Base-by-base conservation (phyloP, 1,140 invertebrate genomes). In the Danaus plexippus region DNA sequence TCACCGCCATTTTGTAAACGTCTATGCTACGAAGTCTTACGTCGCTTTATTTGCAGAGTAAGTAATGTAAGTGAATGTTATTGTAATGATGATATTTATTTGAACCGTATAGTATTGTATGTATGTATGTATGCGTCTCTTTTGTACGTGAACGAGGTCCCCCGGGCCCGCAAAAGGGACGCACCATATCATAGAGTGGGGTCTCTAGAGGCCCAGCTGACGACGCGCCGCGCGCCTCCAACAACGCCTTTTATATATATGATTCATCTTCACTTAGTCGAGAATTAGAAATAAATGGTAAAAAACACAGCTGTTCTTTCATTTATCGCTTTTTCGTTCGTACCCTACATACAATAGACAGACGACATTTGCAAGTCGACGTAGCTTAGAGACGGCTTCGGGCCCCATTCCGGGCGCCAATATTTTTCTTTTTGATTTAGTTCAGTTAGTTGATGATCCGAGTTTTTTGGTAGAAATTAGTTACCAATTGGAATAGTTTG, bases 271-370 rank as follows among this genome's bases (percentile, higher is more conserved):
- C 82, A 85, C 81, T 77, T 85, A 83, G 81, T 71, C 67, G 69
- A 77, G 67, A 74, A 71, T 81, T 85, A 85, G 82, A 77, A 77
- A 83, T 83, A 83, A 85, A 80, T 75, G 79, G 76, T 83, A 77
- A 85, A 71, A 76, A 78, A 85, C 78, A 83, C 80, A 83, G 82
- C 76, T 65, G 82, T 69, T 83, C 74, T 85, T 85, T 85, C 74
- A 85, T 83, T 85, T 85, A 75, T 76, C 78, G 82, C 82, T 85
- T 85, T 70, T 77, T 75, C 69, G 22, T 32, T 32, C 22, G 64
- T 80, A 75, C 78, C 77, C 74, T 49, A 63, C 60, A 66, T 71
- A 63, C 71, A 63, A 66, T 69, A 70, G 61, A 69, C 45, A 59
- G 49, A 64, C 42, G 47, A 68, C 66, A 68, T 67, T 73, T 78